Conservation (phyloP, 2,797 vertebrate species). For the Anomalospiza imberbis region DNA sequence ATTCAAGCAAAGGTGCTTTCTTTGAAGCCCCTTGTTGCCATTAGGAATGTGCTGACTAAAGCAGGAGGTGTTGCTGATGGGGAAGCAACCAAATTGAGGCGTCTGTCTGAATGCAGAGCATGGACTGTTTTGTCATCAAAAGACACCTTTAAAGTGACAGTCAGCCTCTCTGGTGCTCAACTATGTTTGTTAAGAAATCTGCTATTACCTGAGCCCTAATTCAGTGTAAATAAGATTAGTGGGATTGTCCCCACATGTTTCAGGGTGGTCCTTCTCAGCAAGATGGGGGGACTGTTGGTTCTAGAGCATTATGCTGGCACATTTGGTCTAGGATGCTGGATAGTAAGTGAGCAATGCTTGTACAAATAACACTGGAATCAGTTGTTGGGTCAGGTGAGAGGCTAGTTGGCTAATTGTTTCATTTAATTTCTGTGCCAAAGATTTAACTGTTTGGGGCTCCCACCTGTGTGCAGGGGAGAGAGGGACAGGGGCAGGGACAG, state of each 20-base stretch:
- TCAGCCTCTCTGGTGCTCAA: background rate
- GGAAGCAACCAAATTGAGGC: background rate
- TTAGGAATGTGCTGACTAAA: background rate
- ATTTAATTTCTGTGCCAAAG: background rate
- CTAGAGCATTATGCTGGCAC: background rate
- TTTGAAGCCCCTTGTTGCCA: background rate
- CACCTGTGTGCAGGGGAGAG: background rate
- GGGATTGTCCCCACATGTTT: background rate
- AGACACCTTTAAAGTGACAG: background rate
- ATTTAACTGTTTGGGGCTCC: background rate
- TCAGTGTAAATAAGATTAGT: background rate
- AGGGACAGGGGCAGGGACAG: background rate
- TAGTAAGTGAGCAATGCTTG: background rate
- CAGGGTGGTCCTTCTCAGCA: background rate
- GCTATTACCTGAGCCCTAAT: background rate
- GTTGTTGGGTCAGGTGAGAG: background rate
- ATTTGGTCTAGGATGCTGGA: background rate
- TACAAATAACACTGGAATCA: background rate
- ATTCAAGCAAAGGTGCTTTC: rapidly evolving
- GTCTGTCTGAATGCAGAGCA: background rate
- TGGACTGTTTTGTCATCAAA: background rate
- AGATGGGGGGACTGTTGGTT: background rate
- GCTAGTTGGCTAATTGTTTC: background rate
- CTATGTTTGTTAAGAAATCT: background rate
- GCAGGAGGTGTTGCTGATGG: background rate